These are phyloP conservation scores for Actinostola sp. DNA, from an alignment of 92 coral and sea anemone genomes.

Conservation along the genomic window DNA sequence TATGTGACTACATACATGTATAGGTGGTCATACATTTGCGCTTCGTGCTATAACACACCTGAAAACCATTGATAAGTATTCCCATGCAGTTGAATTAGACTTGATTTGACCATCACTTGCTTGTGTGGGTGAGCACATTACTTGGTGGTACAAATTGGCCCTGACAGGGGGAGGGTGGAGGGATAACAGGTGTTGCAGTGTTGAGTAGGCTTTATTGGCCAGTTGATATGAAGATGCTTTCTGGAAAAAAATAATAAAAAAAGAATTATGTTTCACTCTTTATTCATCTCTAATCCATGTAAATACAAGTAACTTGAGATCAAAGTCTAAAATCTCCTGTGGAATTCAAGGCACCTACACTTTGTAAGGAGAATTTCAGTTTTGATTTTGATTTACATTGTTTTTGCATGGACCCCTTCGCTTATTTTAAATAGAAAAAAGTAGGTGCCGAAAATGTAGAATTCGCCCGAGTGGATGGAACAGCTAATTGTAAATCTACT, in stretches of 20 bases:
- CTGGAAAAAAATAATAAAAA: constrained; percentile 34
- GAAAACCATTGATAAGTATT: constrained; percentile 44
- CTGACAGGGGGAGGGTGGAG: constrained; percentile 64
- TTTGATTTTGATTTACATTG: too few relatives aligned
- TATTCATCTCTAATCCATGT: neutral
- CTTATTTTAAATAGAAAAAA: too few relatives aligned
- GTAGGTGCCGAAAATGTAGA: too few relatives aligned
- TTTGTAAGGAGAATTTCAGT: too few relatives aligned
- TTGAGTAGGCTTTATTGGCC: constrained; percentile 56
- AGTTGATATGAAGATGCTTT: constrained; percentile 49
- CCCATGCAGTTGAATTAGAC: constrained; percentile 51
- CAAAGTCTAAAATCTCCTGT: too few relatives aligned
- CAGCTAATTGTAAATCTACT: too few relatives aligned
- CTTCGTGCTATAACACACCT: constrained; percentile 44
- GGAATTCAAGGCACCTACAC: too few relatives aligned
- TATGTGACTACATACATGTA: too few relatives aligned
- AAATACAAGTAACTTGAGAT: too few relatives aligned
- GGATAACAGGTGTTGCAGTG: constrained; percentile 55
- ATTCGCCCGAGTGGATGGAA: too few relatives aligned
- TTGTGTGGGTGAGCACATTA: constrained; percentile 26
- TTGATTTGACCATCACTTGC: constrained; percentile 16
- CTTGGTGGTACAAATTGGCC: constrained; percentile 58
- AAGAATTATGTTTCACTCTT: neutral
- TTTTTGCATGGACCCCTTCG: too few relatives aligned
- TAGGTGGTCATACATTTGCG: too few relatives aligned